These are phyloP conservation scores for Siderastrea radians DNA, from an alignment of 92 coral and sea anemone genomes.

Conservation along the genomic window DNA sequence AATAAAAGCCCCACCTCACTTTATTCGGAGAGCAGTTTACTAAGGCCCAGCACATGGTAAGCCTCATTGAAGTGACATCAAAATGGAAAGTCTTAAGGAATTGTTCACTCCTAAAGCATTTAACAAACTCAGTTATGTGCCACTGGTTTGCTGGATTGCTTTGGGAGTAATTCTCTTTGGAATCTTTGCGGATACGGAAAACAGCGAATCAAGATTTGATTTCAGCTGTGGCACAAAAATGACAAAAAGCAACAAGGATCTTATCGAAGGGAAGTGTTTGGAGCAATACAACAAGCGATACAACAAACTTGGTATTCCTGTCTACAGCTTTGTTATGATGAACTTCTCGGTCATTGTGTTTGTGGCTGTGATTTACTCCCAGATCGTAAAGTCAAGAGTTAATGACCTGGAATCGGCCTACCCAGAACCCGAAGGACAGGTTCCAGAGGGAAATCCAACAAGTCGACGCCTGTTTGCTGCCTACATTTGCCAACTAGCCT, in stretches of 20 bases:
- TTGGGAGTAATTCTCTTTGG: background rate
- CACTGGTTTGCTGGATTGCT: background rate
- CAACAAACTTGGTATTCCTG: constrained; percentile 11
- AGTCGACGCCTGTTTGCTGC: background rate
- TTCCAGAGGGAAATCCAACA: background rate
- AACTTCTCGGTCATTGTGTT: background rate
- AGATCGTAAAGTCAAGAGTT: constrained; percentile 11
- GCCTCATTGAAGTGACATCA: too few relatives aligned
- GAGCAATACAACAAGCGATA: constrained; percentile 4
- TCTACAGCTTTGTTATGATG: constrained; percentile 13
- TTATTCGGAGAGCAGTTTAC: too few relatives aligned
- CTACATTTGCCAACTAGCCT: constrained; percentile 3
- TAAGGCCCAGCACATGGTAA: too few relatives aligned
- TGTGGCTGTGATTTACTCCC: constrained; percentile 16
- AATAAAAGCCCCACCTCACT: too few relatives aligned
- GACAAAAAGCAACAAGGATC: background rate
- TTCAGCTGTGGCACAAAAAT: constrained; percentile 7
- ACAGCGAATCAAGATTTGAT: constrained; percentile 13
- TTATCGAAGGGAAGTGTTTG: constrained; percentile 24
- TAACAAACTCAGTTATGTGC: too few relatives aligned
- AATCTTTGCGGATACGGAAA: constrained; percentile 7
- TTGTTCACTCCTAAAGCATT: too few relatives aligned
- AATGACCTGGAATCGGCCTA: background rate
- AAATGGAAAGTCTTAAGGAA: too few relatives aligned
- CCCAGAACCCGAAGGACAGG: background rate